Percentiles rank a stretch among this genome's conserved stretches.
These are phyloP conservation scores for Macrotus californicus DNA, from an alignment of 2,113 vertebrate genomes.

Conservation along the genomic window DNA sequence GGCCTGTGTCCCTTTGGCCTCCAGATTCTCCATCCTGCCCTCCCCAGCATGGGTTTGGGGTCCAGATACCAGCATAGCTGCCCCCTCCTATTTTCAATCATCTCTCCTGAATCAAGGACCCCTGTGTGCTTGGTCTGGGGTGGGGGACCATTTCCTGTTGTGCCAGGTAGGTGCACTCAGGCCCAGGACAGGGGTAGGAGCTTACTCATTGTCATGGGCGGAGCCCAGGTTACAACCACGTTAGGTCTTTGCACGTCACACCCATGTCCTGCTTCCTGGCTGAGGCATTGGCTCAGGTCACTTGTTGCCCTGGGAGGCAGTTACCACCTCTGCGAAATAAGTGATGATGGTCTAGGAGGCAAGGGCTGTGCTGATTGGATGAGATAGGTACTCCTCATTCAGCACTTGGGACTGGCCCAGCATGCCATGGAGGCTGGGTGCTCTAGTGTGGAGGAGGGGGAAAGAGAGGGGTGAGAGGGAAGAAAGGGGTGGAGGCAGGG, in stretches of 20 bases:
- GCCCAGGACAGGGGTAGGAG: not conserved
- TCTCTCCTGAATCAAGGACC: not conserved
- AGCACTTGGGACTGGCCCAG: not conserved
- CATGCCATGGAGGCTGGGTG: not conserved
- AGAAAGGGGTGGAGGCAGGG: not conserved
- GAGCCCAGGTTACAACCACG: not conserved
- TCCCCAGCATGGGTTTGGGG: not conserved
- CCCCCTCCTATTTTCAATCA: not conserved
- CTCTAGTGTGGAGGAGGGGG: not conserved
- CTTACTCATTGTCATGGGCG: not conserved
- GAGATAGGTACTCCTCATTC: not conserved
- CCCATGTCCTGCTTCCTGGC: not conserved
- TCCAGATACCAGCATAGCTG: not conserved
- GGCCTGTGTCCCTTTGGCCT: not conserved
- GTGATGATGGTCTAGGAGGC: accelerated
- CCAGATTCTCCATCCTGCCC: not conserved
- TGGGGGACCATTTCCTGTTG: not conserved
- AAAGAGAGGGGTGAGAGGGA: not conserved
- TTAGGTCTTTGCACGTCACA: not conserved
- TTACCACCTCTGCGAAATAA: not conserved
- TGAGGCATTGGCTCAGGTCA: not conserved
- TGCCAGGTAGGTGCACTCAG: not conserved
- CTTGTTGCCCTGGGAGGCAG: not conserved
- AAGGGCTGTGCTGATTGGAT: not conserved
- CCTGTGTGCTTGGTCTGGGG: not conserved